A percentile compares a stretch with the other conserved stretches of the same genome.
These are phyloP conservation scores for Entelurus aequoreus DNA, from an alignment of 2,113 vertebrate species.

Conservation along the genomic window DNA sequence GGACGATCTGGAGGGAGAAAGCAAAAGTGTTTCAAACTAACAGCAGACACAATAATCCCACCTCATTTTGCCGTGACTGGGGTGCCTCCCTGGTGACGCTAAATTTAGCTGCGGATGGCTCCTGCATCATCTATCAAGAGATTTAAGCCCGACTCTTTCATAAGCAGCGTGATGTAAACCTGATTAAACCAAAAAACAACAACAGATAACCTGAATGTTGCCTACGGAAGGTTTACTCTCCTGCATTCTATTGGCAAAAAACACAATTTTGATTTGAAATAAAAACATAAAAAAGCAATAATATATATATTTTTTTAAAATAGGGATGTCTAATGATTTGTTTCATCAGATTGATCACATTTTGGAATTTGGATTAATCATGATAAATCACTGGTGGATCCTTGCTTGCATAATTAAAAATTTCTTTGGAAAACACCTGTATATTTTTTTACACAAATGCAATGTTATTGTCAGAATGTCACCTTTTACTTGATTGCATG, in stretches of 20 bases:
- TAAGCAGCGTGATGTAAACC: conserved; percentile 9
- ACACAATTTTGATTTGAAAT: not conserved
- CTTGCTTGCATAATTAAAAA: too few species aligned
- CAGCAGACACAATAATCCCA: conserved; percentile 28
- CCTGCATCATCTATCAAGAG: conserved; percentile 33
- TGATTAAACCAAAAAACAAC: not conserved
- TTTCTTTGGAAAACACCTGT: too few species aligned
- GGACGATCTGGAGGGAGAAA: conserved; percentile 19
- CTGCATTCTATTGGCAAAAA: not conserved
- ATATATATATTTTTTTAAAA: too few species aligned
- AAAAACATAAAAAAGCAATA: not conserved
- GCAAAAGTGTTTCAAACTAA: conserved; percentile 13
- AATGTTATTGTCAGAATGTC: too few species aligned
- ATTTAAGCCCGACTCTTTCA: conserved; percentile 19
- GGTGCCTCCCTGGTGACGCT: conserved; percentile 11
- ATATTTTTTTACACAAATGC: too few species aligned
- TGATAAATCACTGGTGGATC: too few species aligned
- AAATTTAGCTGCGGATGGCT: conserved; percentile 38
- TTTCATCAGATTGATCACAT: too few species aligned
- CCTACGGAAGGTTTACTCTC: too few species aligned
- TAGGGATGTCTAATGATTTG: too few species aligned
- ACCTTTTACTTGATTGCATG: too few species aligned
- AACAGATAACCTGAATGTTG: too few species aligned
- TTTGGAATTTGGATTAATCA: too few species aligned
- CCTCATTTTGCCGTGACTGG: conserved; percentile 12